Conservation (phyloP, 2,797 vertebrate genomes). For the Rhinogobio ventralis region DNA sequence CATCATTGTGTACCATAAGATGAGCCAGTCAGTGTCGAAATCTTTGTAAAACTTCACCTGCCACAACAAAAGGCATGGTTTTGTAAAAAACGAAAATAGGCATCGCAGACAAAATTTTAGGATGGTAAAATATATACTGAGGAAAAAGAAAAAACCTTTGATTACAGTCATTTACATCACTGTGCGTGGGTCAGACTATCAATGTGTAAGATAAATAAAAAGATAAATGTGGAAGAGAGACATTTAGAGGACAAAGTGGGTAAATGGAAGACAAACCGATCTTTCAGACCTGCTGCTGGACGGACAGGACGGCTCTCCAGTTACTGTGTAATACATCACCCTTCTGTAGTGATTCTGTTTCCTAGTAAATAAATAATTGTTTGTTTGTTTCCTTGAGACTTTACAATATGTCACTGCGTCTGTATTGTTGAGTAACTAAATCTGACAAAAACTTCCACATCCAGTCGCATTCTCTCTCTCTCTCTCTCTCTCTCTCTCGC, state of each 20-base stretch:
- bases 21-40: neutral
- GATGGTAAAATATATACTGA: neutral
- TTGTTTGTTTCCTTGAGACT: constrained; percentile 1
- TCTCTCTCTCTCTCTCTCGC: too few relatives aligned
- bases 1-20: neutral
- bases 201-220: neutral
- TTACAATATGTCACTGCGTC: neutral
- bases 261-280: neutral
- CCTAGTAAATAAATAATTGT: constrained; percentile 43
- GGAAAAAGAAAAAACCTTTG: neutral
- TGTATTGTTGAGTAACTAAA: constrained; percentile 5
- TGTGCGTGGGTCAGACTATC: neutral
- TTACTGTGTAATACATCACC: constrained; percentile 35
- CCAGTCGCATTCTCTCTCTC: neutral
- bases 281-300: neutral
- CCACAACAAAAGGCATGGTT: neutral
- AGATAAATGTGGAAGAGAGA: neutral
- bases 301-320: neutral
- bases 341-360: constrained; percentile 9
- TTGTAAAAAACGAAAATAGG: neutral
- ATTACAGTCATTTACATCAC: too few relatives aligned
- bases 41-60: neutral
- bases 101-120: neutral
- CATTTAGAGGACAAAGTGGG: neutral
- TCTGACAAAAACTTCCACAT: too few relatives aligned